Conservation (phyloP, 2,113 vertebrate species). For the Paradoxurus hermaphroditus region DNA sequence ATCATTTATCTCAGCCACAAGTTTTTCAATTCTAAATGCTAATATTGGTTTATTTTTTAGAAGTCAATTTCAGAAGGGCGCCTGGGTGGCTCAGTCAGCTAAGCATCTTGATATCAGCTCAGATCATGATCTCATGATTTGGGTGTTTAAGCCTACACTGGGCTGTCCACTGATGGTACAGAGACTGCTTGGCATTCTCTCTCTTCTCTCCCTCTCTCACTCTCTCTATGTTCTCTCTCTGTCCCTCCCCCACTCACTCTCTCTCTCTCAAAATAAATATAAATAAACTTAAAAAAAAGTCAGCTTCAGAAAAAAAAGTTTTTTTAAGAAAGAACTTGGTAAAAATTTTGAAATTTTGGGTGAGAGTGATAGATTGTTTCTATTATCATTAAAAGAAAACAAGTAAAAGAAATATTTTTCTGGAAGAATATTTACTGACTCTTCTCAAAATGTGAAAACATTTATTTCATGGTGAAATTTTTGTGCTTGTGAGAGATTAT, state of each 20-base stretch:
- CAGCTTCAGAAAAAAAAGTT: neutral
- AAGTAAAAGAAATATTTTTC: neutral
- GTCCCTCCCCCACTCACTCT: too few species aligned
- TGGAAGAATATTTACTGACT: neutral
- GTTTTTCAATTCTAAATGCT: neutral
- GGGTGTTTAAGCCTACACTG: too few species aligned
- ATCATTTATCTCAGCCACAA: neutral
- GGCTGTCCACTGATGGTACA: too few species aligned
- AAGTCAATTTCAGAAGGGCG: neutral
- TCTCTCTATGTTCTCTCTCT: too few species aligned
- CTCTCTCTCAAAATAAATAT: too few species aligned
- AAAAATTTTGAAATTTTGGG: slow-evolving; percentile 15
- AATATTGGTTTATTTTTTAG: neutral
- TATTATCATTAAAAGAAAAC: slow-evolving; percentile 37
- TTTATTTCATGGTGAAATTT: slow-evolving; percentile 20
- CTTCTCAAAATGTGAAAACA: slow-evolving; percentile 22
- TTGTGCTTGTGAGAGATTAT: neutral
- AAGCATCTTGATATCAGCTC: too few species aligned
- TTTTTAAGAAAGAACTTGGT: neutral
- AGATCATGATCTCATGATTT: too few species aligned
- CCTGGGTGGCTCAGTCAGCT: too few species aligned
- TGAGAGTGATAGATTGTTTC: neutral
- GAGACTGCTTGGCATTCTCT: too few species aligned
- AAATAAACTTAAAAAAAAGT: neutral
- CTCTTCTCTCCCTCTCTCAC: too few species aligned